Evolutionary conservation across 2,113 vertebrate genomes (phyloP).

Genomic region (Hippopotamus amphibius): DNA sequence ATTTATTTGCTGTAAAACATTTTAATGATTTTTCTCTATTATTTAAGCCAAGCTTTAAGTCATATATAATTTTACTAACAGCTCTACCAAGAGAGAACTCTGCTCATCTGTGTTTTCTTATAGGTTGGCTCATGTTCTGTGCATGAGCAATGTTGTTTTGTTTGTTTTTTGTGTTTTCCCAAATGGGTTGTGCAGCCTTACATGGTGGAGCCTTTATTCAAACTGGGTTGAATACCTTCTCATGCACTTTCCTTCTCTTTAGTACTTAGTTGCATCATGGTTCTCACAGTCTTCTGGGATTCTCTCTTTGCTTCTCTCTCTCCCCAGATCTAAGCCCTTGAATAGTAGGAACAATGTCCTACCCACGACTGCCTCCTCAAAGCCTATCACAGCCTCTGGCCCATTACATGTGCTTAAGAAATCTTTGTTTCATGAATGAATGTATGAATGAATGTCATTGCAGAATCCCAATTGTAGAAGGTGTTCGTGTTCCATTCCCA

Average conservation of each 20-base stretch:
- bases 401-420: background rate
- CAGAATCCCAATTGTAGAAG: background rate
- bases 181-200: background rate
- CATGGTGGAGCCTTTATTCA: background rate
- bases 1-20: slow-evolving; percentile 46
- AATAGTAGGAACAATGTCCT: slow-evolving; percentile 8
- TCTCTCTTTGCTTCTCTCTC: background rate
- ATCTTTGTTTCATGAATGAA: slow-evolving; percentile 19
- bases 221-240: background rate
- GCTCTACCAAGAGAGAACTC: background rate
- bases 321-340: background rate
- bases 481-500: background rate
- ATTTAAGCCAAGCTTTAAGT: slow-evolving; percentile 25
- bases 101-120: background rate
- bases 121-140: background rate
- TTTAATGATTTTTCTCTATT: slow-evolving; percentile 28
- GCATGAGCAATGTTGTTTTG: background rate
- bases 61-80: slow-evolving; percentile 24
- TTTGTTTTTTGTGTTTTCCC: background rate
- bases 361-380: background rate
- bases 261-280: background rate
- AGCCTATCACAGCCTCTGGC: background rate
- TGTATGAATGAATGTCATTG: background rate
- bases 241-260: background rate
- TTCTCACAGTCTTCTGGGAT: background rate